Evolutionary conservation across 2,113 vertebrate species (phyloP).

Genomic region (Aleadryas rufinucha): DNA sequence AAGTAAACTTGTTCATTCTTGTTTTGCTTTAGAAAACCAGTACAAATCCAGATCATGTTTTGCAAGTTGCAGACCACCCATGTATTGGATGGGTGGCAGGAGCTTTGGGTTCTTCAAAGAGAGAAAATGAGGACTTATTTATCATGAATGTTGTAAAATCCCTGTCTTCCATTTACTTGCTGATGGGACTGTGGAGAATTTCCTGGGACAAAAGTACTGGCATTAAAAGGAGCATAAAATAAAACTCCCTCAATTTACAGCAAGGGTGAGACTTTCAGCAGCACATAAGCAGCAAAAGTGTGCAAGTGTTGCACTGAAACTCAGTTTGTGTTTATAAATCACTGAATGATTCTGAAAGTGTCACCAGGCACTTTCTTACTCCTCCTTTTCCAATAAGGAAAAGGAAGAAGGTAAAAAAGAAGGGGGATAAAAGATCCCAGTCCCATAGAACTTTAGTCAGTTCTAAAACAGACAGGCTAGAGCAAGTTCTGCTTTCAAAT

Average conservation of each 20-base stretch:
- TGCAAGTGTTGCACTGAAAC: background rate
- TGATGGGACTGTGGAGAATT: constrained; percentile 44
- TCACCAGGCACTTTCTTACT: background rate
- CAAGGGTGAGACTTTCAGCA: background rate
- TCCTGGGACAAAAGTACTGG: constrained; percentile 22
- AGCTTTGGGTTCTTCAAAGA: background rate
- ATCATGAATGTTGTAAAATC: background rate
- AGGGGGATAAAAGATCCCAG: background rate
- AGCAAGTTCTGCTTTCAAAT: background rate
- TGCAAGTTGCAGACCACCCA: background rate
- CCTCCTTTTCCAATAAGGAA: background rate
- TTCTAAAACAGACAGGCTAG: background rate
- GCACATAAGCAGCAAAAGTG: background rate
- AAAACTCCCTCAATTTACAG: constrained; percentile 10
- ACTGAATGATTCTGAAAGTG: background rate
- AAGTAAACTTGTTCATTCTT: background rate
- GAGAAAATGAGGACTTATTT: constrained; percentile 1
- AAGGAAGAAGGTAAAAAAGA: background rate
- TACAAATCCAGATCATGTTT: background rate
- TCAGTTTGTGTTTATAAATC: background rate
- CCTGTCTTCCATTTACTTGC: constrained; percentile 40
- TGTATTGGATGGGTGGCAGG: background rate
- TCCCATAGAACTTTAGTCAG: background rate
- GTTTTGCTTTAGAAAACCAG: background rate
- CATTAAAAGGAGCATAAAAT: constrained; percentile 1